These are phyloP conservation scores for Phyllotreta striolata DNA, from an alignment of 2,888 invertebrate species.

Conservation along the genomic window DNA sequence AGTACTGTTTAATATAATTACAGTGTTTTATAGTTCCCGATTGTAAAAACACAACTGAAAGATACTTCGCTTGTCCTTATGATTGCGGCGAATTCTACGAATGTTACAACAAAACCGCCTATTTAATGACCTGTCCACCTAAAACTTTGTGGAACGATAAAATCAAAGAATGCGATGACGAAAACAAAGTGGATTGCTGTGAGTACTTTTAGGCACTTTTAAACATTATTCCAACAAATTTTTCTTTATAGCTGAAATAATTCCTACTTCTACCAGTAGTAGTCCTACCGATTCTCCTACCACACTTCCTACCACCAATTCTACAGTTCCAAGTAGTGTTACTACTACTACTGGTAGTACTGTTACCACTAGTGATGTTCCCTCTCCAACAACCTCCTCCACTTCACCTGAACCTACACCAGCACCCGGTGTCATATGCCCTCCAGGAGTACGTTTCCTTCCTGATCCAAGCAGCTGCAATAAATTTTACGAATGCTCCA, in stretches of 20 bases:
- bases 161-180: slow-evolving; percentile 1
- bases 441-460: slow-evolving; percentile 2
- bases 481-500: slow-evolving; percentile 25
- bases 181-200: slow-evolving; percentile 6
- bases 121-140: neutral
- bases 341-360: too few relatives aligned
- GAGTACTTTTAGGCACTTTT: neutral
- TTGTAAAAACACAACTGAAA: neutral
- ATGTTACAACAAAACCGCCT: neutral
- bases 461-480: slow-evolving; percentile 21
- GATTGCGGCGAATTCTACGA: slow-evolving; percentile 7
- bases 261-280: too few relatives aligned
- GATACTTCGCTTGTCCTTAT: neutral
- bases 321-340: too few relatives aligned
- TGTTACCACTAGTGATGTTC: too few relatives aligned
- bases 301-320: too few relatives aligned
- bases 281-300: too few relatives aligned
- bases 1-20: neutral
- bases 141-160: neutral
- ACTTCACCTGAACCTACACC: neutral
- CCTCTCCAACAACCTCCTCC: too few relatives aligned
- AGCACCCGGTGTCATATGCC: neutral
- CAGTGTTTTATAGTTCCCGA: neutral
- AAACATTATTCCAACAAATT: too few relatives aligned
- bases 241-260: too few relatives aligned